Percentiles rank a stretch among this genome's conserved stretches.
These are phyloP conservation scores for Stramonita haemastoma DNA, from an alignment of 2,888 invertebrate species.

Conservation along the genomic window DNA sequence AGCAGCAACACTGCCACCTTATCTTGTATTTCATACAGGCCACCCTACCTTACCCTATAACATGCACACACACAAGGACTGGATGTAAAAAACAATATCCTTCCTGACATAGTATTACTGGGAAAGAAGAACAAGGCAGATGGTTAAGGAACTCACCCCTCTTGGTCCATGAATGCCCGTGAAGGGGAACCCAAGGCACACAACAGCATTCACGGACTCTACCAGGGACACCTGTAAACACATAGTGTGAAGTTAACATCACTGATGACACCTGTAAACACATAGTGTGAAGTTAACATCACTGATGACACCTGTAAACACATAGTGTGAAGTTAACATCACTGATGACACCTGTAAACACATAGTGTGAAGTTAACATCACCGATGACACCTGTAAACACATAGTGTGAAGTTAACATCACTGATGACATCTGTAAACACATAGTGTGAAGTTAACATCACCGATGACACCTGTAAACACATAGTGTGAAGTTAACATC, in stretches of 20 bases:
- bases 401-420: neutral
- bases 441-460: too few relatives aligned
- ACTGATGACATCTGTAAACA: too few relatives aligned
- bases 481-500: too few relatives aligned
- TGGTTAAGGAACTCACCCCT: constrained; percentile 79
- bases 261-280: too few relatives aligned
- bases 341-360: neutral
- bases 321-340: neutral
- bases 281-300: neutral
- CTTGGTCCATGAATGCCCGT: constrained; percentile 85
- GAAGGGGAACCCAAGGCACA: constrained; percentile 88
- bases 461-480: too few relatives aligned
- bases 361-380: neutral
- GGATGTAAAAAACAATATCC: too few relatives aligned
- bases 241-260: neutral
- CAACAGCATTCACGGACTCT: constrained; percentile 85
- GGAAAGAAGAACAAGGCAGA: neutral
- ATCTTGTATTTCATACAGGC: too few relatives aligned
- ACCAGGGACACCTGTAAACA: constrained; percentile 82
- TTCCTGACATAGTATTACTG: too few relatives aligned
- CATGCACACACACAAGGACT: too few relatives aligned
- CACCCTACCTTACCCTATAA: neutral
- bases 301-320: neutral
- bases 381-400: neutral
- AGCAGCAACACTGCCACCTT: too few relatives aligned